Percentiles rank a stretch among this genome's conserved stretches.
These are phyloP conservation scores for Linyphia triangularis DNA, from an alignment of 2,888 invertebrate genomes.

Conservation along the genomic window DNA sequence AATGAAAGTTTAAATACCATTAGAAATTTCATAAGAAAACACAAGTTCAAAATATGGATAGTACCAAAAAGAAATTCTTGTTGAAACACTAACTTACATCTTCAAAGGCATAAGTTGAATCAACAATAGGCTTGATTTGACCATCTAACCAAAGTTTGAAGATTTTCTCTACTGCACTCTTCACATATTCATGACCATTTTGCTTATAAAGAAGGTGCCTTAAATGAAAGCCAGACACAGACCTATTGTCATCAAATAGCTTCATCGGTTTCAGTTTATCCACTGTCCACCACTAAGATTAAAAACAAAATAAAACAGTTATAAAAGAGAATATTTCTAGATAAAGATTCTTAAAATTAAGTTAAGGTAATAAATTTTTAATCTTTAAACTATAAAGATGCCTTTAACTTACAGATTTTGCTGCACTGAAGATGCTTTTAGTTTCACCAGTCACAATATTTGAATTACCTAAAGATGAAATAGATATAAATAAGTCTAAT, in stretches of 20 bases:
- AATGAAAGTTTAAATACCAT: neutral
- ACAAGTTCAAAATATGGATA: no score
- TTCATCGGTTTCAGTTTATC: conserved; percentile 93
- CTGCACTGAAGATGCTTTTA: conserved; percentile 87
- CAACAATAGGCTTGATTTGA: conserved; percentile 89
- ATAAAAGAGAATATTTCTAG: no score
- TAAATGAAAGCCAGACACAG: conserved; percentile 89
- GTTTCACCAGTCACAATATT: conserved; percentile 94
- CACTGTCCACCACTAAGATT: conserved; percentile 90
- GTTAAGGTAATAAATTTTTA: neutral
- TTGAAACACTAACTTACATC: conserved; percentile 83
- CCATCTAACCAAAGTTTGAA: conserved; percentile 88
- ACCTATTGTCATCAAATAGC: conserved; percentile 93
- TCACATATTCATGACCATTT: conserved; percentile 86
- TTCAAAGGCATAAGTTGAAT: conserved; percentile 92
- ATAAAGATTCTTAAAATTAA: neutral
- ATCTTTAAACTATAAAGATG: no score
- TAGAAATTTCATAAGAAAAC: no score
- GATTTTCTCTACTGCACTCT: conserved; percentile 86
- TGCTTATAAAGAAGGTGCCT: conserved; percentile 87
- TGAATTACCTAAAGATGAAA: conserved; percentile 85
- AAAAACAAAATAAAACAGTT: neutral
- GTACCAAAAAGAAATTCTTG: no score
- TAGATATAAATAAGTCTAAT: neutral
- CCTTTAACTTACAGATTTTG: conserved; percentile 70